A percentile compares a stretch with the other conserved stretches of the same genome.
These are phyloP conservation scores for Halichoeres trimaculatus DNA, from an alignment of 2,113 vertebrate species.

Conservation along the genomic window DNA sequence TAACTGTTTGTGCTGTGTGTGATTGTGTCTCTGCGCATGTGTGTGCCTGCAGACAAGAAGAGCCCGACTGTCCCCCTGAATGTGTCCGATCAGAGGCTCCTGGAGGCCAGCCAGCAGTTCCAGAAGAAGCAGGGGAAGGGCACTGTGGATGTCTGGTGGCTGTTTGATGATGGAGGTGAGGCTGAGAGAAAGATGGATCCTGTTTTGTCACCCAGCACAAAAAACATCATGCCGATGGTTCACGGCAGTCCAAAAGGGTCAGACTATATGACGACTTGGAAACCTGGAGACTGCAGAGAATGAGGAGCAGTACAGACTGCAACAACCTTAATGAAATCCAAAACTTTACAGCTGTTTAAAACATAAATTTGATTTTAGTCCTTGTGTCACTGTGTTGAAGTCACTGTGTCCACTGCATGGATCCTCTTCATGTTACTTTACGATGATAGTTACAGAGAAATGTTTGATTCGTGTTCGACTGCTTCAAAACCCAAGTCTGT, in stretches of 20 bases:
- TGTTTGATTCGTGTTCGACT: not conserved
- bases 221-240: no score
- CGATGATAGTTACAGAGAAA: not conserved
- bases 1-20: not conserved
- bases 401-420: no score
- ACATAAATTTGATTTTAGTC: no score
- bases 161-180: slow-evolving; percentile 98
- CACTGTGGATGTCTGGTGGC: slow-evolving; percentile 98
- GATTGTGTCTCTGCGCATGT: not conserved
- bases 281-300: no score
- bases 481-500: no score
- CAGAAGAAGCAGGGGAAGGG: slow-evolving; percentile 96
- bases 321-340: no score
- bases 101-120: slow-evolving; percentile 95
- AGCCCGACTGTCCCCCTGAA: slow-evolving; percentile 87
- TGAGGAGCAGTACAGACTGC: no score
- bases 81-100: slow-evolving; percentile 90
- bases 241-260: no score
- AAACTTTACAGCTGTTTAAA: no score
- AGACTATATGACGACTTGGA: no score
- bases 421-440: no score
- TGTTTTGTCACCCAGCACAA: not conserved
- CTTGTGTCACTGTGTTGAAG: no score
- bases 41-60: slow-evolving; percentile 83
- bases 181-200: not conserved